phyloP scores from a whole-genome alignment of 1,140 invertebrate genomes.

The Copidosoma floridanum region DNA sequence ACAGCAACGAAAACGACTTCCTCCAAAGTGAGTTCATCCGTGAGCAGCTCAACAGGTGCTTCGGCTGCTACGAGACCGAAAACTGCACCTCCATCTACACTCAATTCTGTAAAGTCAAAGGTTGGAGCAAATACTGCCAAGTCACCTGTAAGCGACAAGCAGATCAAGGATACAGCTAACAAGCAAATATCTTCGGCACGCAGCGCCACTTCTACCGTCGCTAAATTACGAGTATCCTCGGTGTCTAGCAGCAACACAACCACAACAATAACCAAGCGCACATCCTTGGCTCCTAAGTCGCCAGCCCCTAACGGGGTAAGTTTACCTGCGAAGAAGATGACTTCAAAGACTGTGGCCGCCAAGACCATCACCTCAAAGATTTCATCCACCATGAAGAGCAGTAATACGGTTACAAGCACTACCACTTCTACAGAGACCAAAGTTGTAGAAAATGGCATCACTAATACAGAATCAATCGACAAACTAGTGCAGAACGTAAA shows the following conservation, averaged over 20 bases:
- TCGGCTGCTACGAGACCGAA: conserved; percentile 38
- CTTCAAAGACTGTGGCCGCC: neutral
- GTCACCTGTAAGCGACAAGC: conserved; percentile 57
- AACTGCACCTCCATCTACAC: conserved; percentile 38
- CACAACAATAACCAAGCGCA: conserved; percentile 50
- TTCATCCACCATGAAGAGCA: too few relatives aligned
- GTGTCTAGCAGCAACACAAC: conserved; percentile 30
- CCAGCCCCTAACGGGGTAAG: neutral
- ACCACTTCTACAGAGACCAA: conserved; percentile 42
- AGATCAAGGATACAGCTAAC: conserved; percentile 62
- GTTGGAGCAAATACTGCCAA: conserved; percentile 30
- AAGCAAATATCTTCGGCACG: conserved; percentile 59
- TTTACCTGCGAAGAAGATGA: neutral
- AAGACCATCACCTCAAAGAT: neutral
- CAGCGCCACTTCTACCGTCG: conserved; percentile 33
- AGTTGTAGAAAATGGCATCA: conserved; percentile 46
- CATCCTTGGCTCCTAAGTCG: conserved; percentile 29
- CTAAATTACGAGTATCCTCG: conserved; percentile 28
- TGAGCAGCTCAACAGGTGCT: conserved; percentile 5
- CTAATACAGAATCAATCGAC: too few relatives aligned
- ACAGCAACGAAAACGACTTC: conserved; percentile 10
- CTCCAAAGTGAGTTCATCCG: conserved; percentile 11
- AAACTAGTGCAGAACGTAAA: conserved; percentile 48
- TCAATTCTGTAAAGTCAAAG: conserved; percentile 28
- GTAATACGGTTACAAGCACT: conserved; percentile 40